Evolutionary conservation across 1,140 invertebrate genomes (phyloP), one percentile per base, ranked within the genome.

Genomic region (Philotrypesis tridentata): DNA sequence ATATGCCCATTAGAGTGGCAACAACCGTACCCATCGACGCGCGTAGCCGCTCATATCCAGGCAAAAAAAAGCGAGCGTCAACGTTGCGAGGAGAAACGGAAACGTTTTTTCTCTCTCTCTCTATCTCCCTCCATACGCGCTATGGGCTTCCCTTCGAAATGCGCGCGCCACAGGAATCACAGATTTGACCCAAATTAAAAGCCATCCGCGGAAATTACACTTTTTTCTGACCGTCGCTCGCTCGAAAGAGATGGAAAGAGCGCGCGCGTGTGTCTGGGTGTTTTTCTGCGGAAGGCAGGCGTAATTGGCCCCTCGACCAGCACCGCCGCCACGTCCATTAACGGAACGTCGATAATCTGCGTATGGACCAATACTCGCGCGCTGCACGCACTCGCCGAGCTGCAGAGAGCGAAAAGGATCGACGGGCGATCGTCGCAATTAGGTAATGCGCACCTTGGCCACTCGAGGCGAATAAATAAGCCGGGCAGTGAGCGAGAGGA

Each of bases 151-250:
- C 37, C 40, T 3, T 65, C 61, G 23, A 11, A 27, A 27, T 65
- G 23, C 27, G 9, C 61, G 8, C 61, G 23, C 25, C 29, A 17
- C 29, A 48, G 4, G 14, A 72, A 71, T 79, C 72, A 63, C 31
- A 29, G 14, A 71, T 79, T 61, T 79, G 68, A 43, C 68, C 55
- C 8, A 72, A 79, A 79, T 79, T 60, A 79, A 79, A 79, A 72
- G 31, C 48, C 12, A 72, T 63, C 48, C 55, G 55, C 14, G 77
- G 77, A 71, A 79, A 79, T 79, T 71, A 71, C 27, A 65, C 61
- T 37, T 70, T 37, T 70, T 33, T 21, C 27, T n/a, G n/a, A n/a
- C n/a, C n/a, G n/a, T n/a, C 29, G 14, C 25, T 23, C 12, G 1
- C 12, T 67, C 65, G 7, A 31, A n/a, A n/a, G 25, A 27, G 65